phyloP scores from a whole-genome alignment of 2,113 vertebrate genomes.

The Henicopernis longicauda region DNA sequence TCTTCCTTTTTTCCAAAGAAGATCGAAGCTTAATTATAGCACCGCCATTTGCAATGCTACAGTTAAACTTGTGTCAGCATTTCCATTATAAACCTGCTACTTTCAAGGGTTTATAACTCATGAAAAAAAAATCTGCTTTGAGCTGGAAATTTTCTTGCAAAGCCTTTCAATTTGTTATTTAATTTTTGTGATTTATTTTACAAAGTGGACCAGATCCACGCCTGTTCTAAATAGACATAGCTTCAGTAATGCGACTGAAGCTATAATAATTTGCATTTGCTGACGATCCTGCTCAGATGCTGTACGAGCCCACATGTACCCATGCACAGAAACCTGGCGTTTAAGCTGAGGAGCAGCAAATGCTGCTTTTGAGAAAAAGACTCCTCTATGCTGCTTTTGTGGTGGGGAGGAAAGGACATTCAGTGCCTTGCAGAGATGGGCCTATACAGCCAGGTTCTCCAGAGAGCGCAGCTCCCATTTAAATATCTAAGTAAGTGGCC shows the following conservation, averaged over 20 bases:
- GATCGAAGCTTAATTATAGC: slow-evolving; percentile 82
- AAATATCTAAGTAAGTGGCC: background rate
- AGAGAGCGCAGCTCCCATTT: background rate
- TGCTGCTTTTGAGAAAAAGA: background rate
- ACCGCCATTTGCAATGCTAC: slow-evolving; percentile 65
- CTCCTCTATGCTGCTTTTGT: background rate
- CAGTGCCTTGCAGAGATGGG: background rate
- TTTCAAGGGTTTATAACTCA: slow-evolving; percentile 60
- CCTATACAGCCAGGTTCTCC: background rate
- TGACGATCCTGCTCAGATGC: background rate
- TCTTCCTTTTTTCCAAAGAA: slow-evolving; percentile 69
- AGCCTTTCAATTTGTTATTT: background rate
- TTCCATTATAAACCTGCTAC: slow-evolving; percentile 64
- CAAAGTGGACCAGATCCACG: background rate
- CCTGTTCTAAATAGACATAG: background rate
- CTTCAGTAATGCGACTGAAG: background rate
- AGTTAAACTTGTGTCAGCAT: slow-evolving; percentile 70
- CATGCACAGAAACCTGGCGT: background rate
- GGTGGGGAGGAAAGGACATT: background rate
- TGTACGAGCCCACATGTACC: background rate
- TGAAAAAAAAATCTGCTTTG: slow-evolving; percentile 21
- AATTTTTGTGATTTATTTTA: background rate
- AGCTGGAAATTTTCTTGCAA: slow-evolving; percentile 45
- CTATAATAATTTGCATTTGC: background rate
- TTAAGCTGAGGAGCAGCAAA: background rate